Evolutionary conservation across 2,888 invertebrate genomes (phyloP), one percentile per base, ranked within the genome.

Genomic region (Smittia sp.): DNA sequence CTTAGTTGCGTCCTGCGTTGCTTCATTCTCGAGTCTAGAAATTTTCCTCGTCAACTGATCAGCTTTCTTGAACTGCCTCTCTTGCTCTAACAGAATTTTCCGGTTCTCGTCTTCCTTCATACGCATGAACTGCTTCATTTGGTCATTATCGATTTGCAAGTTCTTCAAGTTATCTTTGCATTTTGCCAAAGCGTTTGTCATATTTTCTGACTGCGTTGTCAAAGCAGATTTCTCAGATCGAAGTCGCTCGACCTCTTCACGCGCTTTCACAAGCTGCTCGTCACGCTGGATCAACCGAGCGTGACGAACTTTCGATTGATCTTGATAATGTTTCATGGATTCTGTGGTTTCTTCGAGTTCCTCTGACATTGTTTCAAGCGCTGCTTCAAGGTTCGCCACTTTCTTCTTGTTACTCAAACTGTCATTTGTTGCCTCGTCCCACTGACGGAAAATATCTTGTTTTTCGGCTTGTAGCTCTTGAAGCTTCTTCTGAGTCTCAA

Each of bases 361-460:
- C 1, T 41, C 68, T 7, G n/a, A 25, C 20, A 41, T 24, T 46
- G 46, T 46, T 46, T 46, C 46, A 46, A 46, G n/a, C 1, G 15
- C n/a, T 46, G 46, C 46, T 46, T 41, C 0, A 66, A n/a, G 6
- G n/a, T 52, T 27, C 52, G 41, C 46, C 9, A 46, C 24, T 22
- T 46, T 41, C 46, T 25, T 68, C 15, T 25, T 46, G 27, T 41
- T 68, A 0, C n/a, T 1, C 1, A 68, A 9, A 20, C 13, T 41
- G 1, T 68, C 68, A 52, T 68, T 68, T 22, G 46, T 68, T 1
- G 68, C 68, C 15, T 20, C 4, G 9, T 41, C 68, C 68, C 68
- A 68, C 32, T 39, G 11, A 25, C 24, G 7, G 24, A 13, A 32
- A 32, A 32, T 3, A 6, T 32, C 32, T 32, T 32, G 32, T 6